A percentile compares a stretch with the other conserved stretches of the same genome.
Evolutionary conservation across 1,140 invertebrate genomes (phyloP).

Genomic region (Lepidotrigona ventralis): DNA sequence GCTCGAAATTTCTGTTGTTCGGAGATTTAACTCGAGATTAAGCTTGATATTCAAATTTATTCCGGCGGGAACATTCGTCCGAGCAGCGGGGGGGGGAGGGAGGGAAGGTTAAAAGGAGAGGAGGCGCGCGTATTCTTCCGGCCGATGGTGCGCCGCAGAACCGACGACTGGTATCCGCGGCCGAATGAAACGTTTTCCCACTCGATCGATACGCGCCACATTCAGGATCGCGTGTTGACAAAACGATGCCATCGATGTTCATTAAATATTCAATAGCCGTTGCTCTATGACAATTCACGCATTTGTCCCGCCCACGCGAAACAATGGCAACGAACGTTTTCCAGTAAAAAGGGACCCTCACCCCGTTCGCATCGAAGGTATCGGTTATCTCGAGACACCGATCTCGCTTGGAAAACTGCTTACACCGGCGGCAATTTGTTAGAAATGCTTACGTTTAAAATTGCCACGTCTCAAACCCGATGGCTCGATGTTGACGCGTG

Average conservation of each 20-base stretch:
- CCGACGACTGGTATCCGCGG: slow-evolving; percentile 24
- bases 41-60: slow-evolving; percentile 52
- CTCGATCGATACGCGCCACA: slow-evolving; percentile 21
- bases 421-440: background rate
- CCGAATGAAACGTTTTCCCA: slow-evolving; percentile 12
- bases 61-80: slow-evolving; percentile 11
- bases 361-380: background rate
- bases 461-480: background rate
- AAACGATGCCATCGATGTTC: slow-evolving; percentile 51
- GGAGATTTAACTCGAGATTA: slow-evolving; percentile 49
- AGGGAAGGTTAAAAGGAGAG: slow-evolving; percentile 41
- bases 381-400: background rate
- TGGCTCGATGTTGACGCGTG: background rate
- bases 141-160: background rate
- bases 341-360: background rate
- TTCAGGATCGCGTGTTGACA: slow-evolving; percentile 38
- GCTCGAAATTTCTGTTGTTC: slow-evolving; percentile 41
- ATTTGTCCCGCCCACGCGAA: background rate
- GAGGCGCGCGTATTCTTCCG: background rate
- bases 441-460: background rate
- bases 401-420: background rate
- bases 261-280: slow-evolving; percentile 43
- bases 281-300: slow-evolving; percentile 31
- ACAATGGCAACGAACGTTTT: background rate
- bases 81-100: background rate